Conservation (phyloP, 2,113 vertebrate species). For the Equus przewalskii region DNA sequence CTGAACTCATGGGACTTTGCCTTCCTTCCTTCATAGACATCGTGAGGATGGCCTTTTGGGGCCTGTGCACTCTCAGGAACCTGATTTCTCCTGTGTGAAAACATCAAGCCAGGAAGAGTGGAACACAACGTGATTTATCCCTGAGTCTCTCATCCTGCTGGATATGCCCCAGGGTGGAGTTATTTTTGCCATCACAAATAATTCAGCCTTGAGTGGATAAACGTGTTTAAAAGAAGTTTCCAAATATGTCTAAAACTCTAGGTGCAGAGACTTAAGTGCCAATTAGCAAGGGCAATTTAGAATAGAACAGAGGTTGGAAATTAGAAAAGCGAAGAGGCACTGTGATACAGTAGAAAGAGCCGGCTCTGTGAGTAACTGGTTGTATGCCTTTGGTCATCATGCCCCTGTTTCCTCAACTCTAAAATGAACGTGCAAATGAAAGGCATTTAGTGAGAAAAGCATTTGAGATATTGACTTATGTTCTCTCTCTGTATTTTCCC, state of each 20-base stretch:
- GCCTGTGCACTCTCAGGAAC: not conserved
- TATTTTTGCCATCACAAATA: slow-evolving; percentile 10
- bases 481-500: not conserved
- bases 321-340: not conserved
- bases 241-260: slow-evolving; percentile 44
- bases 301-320: not conserved
- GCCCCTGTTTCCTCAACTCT: not conserved
- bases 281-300: slow-evolving; percentile 2
- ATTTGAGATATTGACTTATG: not conserved
- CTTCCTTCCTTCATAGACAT: not conserved
- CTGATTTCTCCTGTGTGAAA: not conserved
- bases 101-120: not conserved
- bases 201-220: slow-evolving; percentile 39
- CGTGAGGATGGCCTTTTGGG: not conserved
- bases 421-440: not conserved
- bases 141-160: not conserved
- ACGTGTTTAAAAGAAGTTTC: slow-evolving; percentile 24
- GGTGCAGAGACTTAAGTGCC: slow-evolving; percentile 3
- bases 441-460: slow-evolving; percentile 14
- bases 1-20: not conserved
- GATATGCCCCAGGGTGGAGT: not conserved
- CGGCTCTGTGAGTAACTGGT: not conserved
- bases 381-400: not conserved
- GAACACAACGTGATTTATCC: not conserved
- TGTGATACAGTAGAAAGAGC: not conserved